Conservation (phyloP, 1,140 invertebrate genomes). For the Helicoverpa zea region DNA sequence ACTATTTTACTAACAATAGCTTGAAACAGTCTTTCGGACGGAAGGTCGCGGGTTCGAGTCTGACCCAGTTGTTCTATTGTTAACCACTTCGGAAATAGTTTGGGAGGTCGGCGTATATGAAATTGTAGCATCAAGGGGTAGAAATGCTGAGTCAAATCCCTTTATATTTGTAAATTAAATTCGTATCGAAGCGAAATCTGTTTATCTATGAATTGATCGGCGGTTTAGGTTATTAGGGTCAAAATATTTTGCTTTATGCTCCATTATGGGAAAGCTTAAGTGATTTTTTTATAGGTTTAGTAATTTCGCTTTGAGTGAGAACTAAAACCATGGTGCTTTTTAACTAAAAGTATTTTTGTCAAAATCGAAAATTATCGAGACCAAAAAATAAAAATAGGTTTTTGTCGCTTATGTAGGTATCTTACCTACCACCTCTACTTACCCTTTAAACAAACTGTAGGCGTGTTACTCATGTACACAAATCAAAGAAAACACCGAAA, state of each 20-base stretch:
- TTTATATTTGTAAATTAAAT: conserved; percentile 41
- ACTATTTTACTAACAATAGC: conserved; percentile 33
- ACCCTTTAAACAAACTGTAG: too few relatives aligned
- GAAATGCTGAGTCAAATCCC: conserved; percentile 24
- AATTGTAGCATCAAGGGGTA: not conserved
- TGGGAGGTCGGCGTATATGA: conserved; percentile 15
- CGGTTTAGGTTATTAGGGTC: conserved; percentile 35
- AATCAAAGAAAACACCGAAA: not conserved
- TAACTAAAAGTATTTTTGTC: not conserved
- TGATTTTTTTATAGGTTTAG: not conserved
- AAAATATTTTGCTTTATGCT: not conserved
- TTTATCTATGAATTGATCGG: not conserved
- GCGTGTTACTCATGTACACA: not conserved
- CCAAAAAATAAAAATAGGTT: too few relatives aligned
- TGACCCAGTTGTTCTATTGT: conserved; percentile 45
- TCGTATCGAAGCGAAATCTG: conserved; percentile 18
- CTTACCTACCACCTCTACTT: too few relatives aligned
- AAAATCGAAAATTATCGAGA: too few relatives aligned
- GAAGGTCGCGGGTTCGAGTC: conserved; percentile 40
- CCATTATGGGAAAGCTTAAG: not conserved
- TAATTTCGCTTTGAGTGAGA: too few relatives aligned
- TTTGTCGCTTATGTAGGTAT: too few relatives aligned
- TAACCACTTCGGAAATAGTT: conserved; percentile 35
- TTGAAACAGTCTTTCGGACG: conserved; percentile 11
- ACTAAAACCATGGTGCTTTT: too few relatives aligned